Conservation (phyloP, 2,797 vertebrate species). For the Sebastes miniatus region DNA sequence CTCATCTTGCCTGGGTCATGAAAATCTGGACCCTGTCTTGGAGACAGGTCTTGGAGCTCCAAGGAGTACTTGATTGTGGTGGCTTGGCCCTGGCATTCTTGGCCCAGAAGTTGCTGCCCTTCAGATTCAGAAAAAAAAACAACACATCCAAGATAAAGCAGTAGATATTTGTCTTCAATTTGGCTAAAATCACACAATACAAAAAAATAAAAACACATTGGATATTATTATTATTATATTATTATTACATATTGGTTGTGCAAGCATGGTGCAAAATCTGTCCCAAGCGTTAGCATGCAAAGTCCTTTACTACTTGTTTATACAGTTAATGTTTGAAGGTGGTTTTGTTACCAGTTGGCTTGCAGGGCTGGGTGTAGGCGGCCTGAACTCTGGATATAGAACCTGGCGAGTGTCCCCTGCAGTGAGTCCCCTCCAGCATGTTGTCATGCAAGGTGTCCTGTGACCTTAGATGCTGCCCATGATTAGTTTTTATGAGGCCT, state of each 20-base stretch:
- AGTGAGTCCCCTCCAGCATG: not conserved
- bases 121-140: not conserved
- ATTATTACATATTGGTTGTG: not conserved
- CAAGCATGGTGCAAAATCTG: not conserved
- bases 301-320: not conserved
- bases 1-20: not conserved
- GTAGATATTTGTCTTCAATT: not conserved
- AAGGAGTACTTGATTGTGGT: not conserved
- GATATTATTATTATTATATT: not conserved
- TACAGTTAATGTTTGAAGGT: not conserved
- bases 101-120: not conserved
- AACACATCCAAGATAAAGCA: not conserved
- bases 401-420: constrained; percentile 2
- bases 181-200: not conserved
- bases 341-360: not conserved
- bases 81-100: not conserved
- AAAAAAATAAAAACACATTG: not conserved
- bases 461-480: constrained; percentile 66
- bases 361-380: not conserved
- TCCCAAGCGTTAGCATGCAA: not conserved
- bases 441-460: constrained; percentile 35
- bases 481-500: constrained; percentile 73
- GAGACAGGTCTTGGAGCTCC: not conserved
- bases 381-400: not conserved
- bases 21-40: not conserved